phyloP scores from a whole-genome alignment of 2,113 vertebrate genomes.

The Chaetodon auriga region DNA sequence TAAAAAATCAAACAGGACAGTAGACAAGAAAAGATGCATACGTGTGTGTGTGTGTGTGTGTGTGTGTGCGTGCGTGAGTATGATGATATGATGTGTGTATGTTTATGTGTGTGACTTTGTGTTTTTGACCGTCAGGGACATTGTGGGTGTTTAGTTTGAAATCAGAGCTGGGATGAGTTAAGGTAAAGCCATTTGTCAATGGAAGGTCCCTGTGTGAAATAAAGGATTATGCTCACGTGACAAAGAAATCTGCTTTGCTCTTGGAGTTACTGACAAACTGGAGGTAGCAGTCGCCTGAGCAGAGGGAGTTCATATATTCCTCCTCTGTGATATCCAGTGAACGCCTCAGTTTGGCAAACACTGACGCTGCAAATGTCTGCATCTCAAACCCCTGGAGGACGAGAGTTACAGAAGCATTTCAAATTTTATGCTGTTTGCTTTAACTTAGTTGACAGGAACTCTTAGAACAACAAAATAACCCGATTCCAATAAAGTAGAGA shows the following conservation, averaged over 20 bases:
- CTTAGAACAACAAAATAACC: neutral
- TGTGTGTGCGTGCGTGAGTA: too few relatives aligned
- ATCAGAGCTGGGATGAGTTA: neutral
- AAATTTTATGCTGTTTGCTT: neutral
- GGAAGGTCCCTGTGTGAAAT: neutral
- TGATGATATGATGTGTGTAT: neutral
- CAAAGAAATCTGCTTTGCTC: conserved; percentile 90
- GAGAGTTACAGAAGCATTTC: neutral
- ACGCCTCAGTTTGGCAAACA: conserved; percentile 82
- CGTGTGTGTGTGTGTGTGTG: neutral
- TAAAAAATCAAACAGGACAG: too few relatives aligned
- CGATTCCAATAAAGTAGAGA: too few relatives aligned
- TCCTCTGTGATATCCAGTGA: conserved; percentile 83
- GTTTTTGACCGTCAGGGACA: too few relatives aligned
- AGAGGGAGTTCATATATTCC: conserved; percentile 85
- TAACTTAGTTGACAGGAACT: neutral
- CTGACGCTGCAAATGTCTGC: conserved; percentile 83
- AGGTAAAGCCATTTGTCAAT: neutral
- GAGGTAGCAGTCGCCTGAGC: conserved; percentile 80
- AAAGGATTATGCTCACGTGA: conserved; percentile 84
- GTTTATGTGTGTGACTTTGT: neutral
- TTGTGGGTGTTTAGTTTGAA: neutral
- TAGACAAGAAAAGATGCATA: too few relatives aligned
- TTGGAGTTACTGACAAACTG: conserved; percentile 92
- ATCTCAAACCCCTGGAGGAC: conserved; percentile 84